A percentile compares a stretch with the other conserved stretches of the same genome.
Evolutionary conservation across 2,113 vertebrate genomes (phyloP).

Genomic region (Ranitomeya variabilis): DNA sequence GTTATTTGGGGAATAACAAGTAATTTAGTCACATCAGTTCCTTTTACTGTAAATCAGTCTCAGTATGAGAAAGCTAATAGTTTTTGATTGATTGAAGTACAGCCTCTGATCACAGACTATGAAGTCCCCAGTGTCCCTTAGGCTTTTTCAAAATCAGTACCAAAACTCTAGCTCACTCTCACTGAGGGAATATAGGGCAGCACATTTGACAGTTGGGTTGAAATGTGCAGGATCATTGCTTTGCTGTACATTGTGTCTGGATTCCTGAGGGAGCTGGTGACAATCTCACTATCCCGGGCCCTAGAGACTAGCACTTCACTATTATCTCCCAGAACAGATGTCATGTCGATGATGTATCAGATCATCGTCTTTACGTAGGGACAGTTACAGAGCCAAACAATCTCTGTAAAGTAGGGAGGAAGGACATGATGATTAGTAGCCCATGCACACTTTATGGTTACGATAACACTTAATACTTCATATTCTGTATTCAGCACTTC

Average conservation of each 20-base stretch:
- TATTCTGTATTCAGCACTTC: background rate
- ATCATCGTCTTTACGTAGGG: background rate
- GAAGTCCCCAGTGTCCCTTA: constrained; percentile 6
- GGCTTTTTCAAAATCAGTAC: background rate
- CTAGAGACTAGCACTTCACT: constrained; percentile 14
- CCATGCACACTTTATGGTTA: background rate
- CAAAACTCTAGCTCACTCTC: background rate
- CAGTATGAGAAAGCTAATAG: background rate
- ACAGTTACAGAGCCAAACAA: background rate
- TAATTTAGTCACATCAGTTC: background rate
- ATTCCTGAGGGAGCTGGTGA: constrained; percentile 16
- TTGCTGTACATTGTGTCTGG: background rate
- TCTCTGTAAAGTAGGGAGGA: background rate
- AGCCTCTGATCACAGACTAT: background rate
- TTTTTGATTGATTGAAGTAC: background rate
- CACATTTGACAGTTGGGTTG: constrained; percentile 29
- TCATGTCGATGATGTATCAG: constrained; percentile 22
- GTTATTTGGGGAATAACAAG: background rate
- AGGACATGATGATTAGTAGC: background rate
- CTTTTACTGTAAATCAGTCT: background rate
- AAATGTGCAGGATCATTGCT: background rate
- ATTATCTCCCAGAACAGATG: background rate
- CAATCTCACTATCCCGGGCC: constrained; percentile 24
- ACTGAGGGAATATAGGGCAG: constrained; percentile 15
- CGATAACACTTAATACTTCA: background rate